Conservation (phyloP, 2,113 vertebrate species). For the Rhinolophus sinicus region DNA sequence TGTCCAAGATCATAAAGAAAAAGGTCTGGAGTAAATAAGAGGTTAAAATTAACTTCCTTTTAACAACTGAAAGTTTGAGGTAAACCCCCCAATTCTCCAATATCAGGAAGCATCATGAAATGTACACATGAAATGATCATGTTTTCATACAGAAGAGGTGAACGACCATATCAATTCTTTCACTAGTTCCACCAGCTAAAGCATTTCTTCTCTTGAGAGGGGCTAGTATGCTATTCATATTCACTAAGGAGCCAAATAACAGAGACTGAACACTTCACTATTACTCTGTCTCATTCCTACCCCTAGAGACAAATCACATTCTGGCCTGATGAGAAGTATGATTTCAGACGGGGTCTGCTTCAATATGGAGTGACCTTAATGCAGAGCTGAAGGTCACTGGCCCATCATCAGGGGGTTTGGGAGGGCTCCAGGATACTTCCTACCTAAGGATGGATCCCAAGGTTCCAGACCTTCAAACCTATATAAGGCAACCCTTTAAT, state of each 20-base stretch:
- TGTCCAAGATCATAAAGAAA: conserved; percentile 24
- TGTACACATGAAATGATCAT: not conserved
- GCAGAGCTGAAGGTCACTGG: not conserved
- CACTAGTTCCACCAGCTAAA: not conserved
- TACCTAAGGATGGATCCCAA: not conserved
- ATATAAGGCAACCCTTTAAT: not conserved
- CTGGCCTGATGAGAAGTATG: not conserved
- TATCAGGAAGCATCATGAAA: not conserved
- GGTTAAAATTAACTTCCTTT: conserved; percentile 61
- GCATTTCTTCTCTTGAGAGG: not conserved
- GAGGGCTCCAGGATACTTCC: not conserved
- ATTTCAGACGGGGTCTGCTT: not conserved
- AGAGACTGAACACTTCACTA: not conserved
- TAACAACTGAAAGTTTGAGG: conserved; percentile 44
- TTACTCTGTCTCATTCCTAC: not conserved
- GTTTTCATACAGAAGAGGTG: not conserved
- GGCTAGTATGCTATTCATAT: not conserved
- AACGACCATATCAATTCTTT: not conserved
- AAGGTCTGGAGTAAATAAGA: conserved; percentile 8
- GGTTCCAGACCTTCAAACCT: not conserved
- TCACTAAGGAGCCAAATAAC: not conserved
- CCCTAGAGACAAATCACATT: not conserved
- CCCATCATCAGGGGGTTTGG: not conserved
- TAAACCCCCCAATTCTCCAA: conserved; percentile 42
- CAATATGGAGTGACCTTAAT: not conserved